A percentile compares a stretch with the other conserved stretches of the same genome.
phyloP scores from a whole-genome alignment of 2,888 invertebrate genomes.

The Oligia latruncula region DNA sequence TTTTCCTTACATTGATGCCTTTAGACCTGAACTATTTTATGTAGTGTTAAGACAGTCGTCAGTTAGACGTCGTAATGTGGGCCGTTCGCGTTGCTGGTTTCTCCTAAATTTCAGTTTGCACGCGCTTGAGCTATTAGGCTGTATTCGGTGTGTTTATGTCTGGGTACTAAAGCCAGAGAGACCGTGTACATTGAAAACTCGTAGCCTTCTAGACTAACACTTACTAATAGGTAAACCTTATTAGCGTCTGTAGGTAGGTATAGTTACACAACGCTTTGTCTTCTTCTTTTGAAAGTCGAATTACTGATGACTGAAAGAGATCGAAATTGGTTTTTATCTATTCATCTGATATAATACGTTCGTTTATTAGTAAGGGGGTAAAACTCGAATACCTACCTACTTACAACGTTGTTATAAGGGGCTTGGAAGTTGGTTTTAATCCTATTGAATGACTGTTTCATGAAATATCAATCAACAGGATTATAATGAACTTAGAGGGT shows the following conservation, averaged over 20 bases:
- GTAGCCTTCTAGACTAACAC: neutral
- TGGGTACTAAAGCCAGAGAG: slow-evolving; percentile 4
- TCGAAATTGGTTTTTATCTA: no score
- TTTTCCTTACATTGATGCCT: slow-evolving; percentile 31
- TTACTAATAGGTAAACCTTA: no score
- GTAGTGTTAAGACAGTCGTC: slow-evolving; percentile 30
- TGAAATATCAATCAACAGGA: neutral
- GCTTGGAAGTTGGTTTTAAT: neutral
- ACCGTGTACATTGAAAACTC: neutral
- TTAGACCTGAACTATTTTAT: slow-evolving; percentile 29
- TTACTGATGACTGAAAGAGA: no score
- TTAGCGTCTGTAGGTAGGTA: no score
- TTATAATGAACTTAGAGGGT: neutral
- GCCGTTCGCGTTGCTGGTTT: slow-evolving; percentile 29
- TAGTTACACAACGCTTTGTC: no score
- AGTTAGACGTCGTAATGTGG: slow-evolving; percentile 14
- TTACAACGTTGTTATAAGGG: neutral
- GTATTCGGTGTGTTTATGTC: slow-evolving; percentile 7
- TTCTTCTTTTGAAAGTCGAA: no score
- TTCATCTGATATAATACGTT: no score
- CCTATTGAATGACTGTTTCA: neutral
- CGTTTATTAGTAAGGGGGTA: no score
- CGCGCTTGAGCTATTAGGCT: slow-evolving; percentile 5
- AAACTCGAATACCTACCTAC: neutral
- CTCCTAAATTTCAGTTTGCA: slow-evolving; percentile 27